Percentiles rank a stretch among this genome's conserved stretches.
Evolutionary conservation across 2,888 invertebrate genomes (phyloP).

Genomic region (Napeogenes inachia): DNA sequence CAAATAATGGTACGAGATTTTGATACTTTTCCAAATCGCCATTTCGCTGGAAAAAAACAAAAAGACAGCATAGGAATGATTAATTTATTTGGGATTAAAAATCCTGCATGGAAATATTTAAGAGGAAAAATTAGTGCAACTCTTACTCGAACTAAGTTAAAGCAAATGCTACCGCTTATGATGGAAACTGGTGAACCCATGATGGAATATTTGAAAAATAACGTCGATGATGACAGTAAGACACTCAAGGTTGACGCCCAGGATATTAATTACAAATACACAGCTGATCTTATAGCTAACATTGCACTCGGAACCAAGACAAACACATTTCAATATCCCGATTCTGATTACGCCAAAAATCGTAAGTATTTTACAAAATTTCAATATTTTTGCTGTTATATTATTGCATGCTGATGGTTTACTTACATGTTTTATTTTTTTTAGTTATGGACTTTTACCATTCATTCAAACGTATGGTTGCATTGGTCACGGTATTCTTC

Average conservation of each 20-base stretch:
- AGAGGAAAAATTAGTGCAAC: constrained; percentile 35
- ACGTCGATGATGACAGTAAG: background rate
- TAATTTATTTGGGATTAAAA: constrained; percentile 36
- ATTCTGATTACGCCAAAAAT: constrained; percentile 33
- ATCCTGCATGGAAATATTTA: constrained; percentile 37
- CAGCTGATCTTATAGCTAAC: constrained; percentile 35
- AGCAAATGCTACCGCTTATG: constrained; percentile 35
- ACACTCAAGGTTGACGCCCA: constrained; percentile 28
- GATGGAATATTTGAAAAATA: constrained; percentile 30
- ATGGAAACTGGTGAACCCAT: constrained; percentile 33
- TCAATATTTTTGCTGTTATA: too few relatives aligned
- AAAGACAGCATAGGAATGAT: constrained; percentile 38
- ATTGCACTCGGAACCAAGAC: constrained; percentile 35
- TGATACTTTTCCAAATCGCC: constrained; percentile 33
- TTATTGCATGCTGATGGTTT: background rate
- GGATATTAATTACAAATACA: constrained; percentile 34
- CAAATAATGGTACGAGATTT: constrained; percentile 35
- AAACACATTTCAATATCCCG: constrained; percentile 32
- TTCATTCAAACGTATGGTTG: constrained; percentile 36
- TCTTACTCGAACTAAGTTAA: constrained; percentile 30
- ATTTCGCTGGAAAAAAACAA: constrained; percentile 35
- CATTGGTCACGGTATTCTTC: constrained; percentile 36
- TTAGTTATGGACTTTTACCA: constrained; percentile 35
- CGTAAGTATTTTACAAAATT: constrained; percentile 27
- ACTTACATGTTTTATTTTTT: constrained; percentile 11